These are phyloP conservation scores for Apodemia duryi DNA, from an alignment of 2,888 invertebrate genomes.

Conservation along the genomic window DNA sequence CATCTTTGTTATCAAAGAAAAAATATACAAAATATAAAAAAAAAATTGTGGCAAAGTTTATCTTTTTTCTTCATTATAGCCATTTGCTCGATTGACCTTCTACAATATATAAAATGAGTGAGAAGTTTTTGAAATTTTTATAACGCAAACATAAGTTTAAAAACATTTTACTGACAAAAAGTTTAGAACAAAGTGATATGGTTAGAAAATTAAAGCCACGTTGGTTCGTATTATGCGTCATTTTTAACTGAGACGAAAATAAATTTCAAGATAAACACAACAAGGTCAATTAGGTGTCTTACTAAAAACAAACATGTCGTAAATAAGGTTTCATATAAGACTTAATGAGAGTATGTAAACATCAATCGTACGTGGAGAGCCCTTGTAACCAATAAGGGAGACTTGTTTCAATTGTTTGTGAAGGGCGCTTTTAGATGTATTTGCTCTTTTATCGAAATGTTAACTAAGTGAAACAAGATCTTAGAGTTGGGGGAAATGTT, in stretches of 20 bases:
- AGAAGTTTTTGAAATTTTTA: too few species aligned
- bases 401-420: slow-evolving; percentile 63
- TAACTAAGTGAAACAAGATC: not conserved
- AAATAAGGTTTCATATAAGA: slow-evolving; percentile 66
- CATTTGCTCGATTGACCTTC: too few species aligned
- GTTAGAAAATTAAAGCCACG: not conserved
- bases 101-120: too few species aligned
- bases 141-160: too few species aligned
- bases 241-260: slow-evolving; percentile 4
- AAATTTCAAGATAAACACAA: slow-evolving; percentile 13
- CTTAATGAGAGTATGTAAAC: slow-evolving; percentile 69
- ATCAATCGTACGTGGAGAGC: slow-evolving; percentile 55
- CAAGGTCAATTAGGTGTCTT: slow-evolving; percentile 56
- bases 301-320: slow-evolving; percentile 66
- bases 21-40: too few species aligned
- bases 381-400: slow-evolving; percentile 69
- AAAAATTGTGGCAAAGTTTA: too few species aligned
- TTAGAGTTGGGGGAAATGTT: not conserved
- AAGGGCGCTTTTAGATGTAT: slow-evolving; percentile 43
- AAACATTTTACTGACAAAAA: too few species aligned
- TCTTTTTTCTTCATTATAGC: too few species aligned
- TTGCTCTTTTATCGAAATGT: slow-evolving; percentile 42
- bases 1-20: too few species aligned
- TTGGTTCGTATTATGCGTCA: not conserved
- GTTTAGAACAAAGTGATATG: too few species aligned